A percentile compares a stretch with the other conserved stretches of the same genome.
phyloP scores from a whole-genome alignment of 2,888 invertebrate species.

The Eilema sororculum region DNA sequence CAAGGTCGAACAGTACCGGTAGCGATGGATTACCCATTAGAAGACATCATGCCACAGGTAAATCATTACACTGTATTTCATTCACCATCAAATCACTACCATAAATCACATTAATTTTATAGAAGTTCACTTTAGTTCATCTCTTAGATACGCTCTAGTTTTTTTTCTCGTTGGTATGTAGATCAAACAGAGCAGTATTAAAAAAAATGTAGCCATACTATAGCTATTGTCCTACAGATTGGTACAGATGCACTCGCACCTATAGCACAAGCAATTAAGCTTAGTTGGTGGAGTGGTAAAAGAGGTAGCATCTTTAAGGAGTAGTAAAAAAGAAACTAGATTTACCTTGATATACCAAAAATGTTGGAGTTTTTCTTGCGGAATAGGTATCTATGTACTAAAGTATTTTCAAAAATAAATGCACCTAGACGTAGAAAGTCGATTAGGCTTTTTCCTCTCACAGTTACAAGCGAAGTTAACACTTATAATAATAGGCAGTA shows the following conservation, averaged over 20 bases:
- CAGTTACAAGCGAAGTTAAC: constrained; percentile 20
- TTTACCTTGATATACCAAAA: no score
- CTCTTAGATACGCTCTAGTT: neutral
- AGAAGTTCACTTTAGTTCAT: constrained; percentile 4
- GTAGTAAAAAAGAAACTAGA: neutral
- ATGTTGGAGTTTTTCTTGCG: no score
- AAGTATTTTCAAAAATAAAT: neutral
- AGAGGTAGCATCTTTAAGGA: neutral
- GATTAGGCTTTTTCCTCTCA: constrained; percentile 12
- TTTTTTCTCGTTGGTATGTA: neutral
- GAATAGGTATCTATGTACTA: no score
- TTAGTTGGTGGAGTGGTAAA: neutral
- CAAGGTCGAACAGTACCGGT: constrained; percentile 86
- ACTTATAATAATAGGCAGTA: constrained; percentile 16
- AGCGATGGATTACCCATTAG: constrained; percentile 87
- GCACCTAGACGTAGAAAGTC: neutral
- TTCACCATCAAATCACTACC: constrained; percentile 17
- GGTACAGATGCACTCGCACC: neutral
- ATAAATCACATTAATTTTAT: constrained; percentile 23
- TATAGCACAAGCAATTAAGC: neutral
- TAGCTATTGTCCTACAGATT: neutral
- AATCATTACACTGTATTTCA: constrained; percentile 27
- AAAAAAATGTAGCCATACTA: neutral
- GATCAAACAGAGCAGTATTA: neutral
- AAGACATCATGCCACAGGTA: constrained; percentile 87